phyloP scores from a whole-genome alignment of 2,888 invertebrate species.

The Phyto melanocephala region DNA sequence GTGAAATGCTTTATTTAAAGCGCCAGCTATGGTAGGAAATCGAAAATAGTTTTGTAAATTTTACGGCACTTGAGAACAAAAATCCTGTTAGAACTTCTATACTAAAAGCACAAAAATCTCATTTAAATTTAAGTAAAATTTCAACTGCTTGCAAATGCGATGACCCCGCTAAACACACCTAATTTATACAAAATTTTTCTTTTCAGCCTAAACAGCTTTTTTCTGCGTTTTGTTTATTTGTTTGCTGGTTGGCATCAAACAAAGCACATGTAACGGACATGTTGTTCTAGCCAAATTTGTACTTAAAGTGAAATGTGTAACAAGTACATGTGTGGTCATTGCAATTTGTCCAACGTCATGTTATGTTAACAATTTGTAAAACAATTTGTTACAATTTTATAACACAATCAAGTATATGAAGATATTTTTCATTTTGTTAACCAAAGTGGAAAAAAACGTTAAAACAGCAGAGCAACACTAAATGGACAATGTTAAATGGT shows the following conservation, averaged over 20 bases:
- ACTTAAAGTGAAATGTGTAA: constrained; percentile 51
- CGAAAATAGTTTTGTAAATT: too few species aligned
- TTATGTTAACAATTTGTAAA: constrained; percentile 63
- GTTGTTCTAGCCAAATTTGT: constrained; percentile 57
- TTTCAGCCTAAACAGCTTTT: background rate
- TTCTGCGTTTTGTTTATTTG: background rate
- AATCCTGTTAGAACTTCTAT: too few species aligned
- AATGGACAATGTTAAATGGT: constrained; percentile 29
- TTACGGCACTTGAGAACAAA: too few species aligned
- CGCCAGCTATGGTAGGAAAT: too few species aligned
- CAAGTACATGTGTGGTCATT: constrained; percentile 63
- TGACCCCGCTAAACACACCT: too few species aligned
- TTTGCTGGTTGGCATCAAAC: background rate
- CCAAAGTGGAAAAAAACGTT: background rate
- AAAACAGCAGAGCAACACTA: constrained; percentile 20
- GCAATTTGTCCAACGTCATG: constrained; percentile 64
- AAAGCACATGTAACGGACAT: constrained; percentile 47
- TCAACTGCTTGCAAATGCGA: too few species aligned
- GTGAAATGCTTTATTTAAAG: too few species aligned
- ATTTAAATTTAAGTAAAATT: too few species aligned
- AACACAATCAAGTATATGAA: constrained; percentile 35
- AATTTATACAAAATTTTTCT: too few species aligned
- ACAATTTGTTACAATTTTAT: constrained; percentile 64
- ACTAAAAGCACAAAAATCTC: too few species aligned
- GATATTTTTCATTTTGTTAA: constrained; percentile 34